phyloP scores from a whole-genome alignment of 2,797 vertebrate genomes.

The Bufotes viridis region DNA sequence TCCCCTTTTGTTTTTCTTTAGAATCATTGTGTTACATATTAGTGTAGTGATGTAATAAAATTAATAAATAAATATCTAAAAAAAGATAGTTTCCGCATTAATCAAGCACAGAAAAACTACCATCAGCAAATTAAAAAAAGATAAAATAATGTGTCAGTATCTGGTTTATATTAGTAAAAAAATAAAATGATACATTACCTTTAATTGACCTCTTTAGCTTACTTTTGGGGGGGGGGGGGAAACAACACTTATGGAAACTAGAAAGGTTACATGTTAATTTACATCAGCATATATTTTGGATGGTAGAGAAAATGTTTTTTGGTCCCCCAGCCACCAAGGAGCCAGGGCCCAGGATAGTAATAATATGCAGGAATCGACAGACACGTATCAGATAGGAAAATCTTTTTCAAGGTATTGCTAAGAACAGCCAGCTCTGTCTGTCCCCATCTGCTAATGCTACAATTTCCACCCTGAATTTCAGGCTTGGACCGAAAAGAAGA shows the following conservation, averaged over 20 bases:
- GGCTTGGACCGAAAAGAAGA: conserved; percentile 16
- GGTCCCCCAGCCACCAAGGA: conserved; percentile 12
- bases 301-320: neutral
- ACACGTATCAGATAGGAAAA: conserved; percentile 27
- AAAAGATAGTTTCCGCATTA: too few species aligned
- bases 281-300: neutral
- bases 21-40: too few species aligned
- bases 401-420: conserved; percentile 29
- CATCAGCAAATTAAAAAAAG: too few species aligned
- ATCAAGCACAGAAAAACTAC: too few species aligned
- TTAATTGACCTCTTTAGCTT: too few species aligned
- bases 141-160: too few species aligned
- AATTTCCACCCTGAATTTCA: conserved; percentile 25
- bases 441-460: conserved; percentile 27
- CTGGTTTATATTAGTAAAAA: too few species aligned
- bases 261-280: neutral
- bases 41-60: too few species aligned
- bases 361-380: neutral
- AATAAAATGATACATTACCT: too few species aligned
- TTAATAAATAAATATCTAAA: too few species aligned
- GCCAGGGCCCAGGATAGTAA: conserved; percentile 16
- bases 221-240: too few species aligned
- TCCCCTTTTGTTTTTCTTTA: too few species aligned
- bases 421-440: conserved; percentile 37
- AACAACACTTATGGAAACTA: neutral